A percentile compares a stretch with the other conserved stretches of the same genome.
Conservation (phyloP, 1,140 invertebrate genomes). For the Solenopsis invicta region DNA sequence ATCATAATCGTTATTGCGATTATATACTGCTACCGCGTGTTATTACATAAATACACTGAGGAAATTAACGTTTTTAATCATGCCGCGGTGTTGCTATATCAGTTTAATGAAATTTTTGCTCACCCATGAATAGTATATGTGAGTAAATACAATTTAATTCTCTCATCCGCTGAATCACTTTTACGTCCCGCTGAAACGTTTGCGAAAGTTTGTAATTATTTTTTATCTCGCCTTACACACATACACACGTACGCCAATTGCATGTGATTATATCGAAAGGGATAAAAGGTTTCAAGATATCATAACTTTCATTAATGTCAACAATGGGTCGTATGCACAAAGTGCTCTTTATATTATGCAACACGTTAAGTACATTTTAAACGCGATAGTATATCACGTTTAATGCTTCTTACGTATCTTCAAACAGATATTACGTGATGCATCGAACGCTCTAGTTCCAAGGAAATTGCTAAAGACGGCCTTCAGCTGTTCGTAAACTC, state of each 20-base stretch:
- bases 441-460: constrained; percentile 38
- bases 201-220: constrained; percentile 4
- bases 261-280: background rate
- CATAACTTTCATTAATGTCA: background rate
- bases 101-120: constrained; percentile 32
- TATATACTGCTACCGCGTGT: constrained; percentile 27
- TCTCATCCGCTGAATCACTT: background rate
- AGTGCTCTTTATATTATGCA: constrained; percentile 28
- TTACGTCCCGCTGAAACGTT: background rate
- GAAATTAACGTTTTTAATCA: constrained; percentile 59
- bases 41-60: constrained; percentile 53
- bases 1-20: constrained; percentile 59
- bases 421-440: constrained; percentile 23
- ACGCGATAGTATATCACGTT: constrained; percentile 4
- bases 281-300: background rate
- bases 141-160: constrained; percentile 25
- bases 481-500: background rate
- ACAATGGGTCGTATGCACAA: background rate
- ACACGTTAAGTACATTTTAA: constrained; percentile 3
- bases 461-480: background rate
- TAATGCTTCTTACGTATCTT: constrained; percentile 42
- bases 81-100: background rate
- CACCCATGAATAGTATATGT: constrained; percentile 14
- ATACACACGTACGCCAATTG: background rate
- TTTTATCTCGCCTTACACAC: background rate